A percentile compares a stretch with the other conserved stretches of the same genome.
These are phyloP conservation scores for Aphis craccivora DNA, from an alignment of 1,140 invertebrate species.

Conservation along the genomic window DNA sequence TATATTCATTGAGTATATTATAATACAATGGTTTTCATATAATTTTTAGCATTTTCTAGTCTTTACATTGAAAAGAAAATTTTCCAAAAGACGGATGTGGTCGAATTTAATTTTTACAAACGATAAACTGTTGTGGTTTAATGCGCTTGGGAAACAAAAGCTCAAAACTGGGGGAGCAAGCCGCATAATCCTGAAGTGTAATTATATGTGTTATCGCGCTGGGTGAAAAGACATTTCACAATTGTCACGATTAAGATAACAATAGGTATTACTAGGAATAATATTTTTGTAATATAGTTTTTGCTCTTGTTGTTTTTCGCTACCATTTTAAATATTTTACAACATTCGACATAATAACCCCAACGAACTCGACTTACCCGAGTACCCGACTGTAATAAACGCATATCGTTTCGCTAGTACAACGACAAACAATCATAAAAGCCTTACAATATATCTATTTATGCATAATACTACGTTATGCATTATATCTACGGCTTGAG, in stretches of 20 bases:
- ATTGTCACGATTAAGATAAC: constrained; percentile 7
- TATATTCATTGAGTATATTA: background rate
- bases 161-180: background rate
- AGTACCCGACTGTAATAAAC: background rate
- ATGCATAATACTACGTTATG: background rate
- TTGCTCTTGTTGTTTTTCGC: background rate
- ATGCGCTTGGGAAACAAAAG: background rate
- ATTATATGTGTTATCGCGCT: background rate
- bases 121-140: background rate
- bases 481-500: background rate
- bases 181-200: background rate
- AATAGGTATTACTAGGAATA: background rate
- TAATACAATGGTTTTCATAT: background rate
- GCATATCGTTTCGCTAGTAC: background rate
- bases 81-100: background rate
- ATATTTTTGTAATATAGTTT: background rate
- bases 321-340: background rate
- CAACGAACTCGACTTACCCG: background rate
- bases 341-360: background rate
- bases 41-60: background rate
- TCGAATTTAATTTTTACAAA: background rate
- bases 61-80: background rate
- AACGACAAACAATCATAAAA: background rate
- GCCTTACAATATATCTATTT: background rate
- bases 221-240: background rate